phyloP scores from a whole-genome alignment of 2,888 invertebrate species.

The Scaptomyza polygonia region DNA sequence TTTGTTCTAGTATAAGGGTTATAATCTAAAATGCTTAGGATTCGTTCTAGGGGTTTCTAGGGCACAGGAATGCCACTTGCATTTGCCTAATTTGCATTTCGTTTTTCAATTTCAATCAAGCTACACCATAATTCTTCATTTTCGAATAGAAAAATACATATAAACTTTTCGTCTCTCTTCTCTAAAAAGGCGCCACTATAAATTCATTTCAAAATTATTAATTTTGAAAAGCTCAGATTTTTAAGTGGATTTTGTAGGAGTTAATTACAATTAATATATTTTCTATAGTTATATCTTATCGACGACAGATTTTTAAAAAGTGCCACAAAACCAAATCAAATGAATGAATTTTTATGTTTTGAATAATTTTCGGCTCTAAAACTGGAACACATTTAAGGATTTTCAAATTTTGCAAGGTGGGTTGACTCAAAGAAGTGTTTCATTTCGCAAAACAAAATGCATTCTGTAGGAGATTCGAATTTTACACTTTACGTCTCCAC shows the following conservation, averaged over 20 bases:
- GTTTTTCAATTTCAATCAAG: slow-evolving; percentile 6
- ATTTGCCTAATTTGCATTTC: slow-evolving; percentile 14
- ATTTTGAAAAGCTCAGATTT: slow-evolving; percentile 43
- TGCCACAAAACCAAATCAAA: slow-evolving; percentile 9
- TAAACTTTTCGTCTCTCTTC: slow-evolving; percentile 38
- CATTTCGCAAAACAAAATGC: slow-evolving; percentile 21
- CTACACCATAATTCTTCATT: slow-evolving; percentile 26
- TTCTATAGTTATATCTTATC: neutral
- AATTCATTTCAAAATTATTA: slow-evolving; percentile 37
- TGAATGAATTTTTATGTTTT: neutral
- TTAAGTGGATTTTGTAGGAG: neutral
- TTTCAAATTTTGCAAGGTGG: slow-evolving; percentile 65
- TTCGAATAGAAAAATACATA: slow-evolving; percentile 68
- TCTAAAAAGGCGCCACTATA: slow-evolving; percentile 3
- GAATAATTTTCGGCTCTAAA: slow-evolving; percentile 27
- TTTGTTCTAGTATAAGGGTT: slow-evolving; percentile 18
- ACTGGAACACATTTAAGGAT: slow-evolving; percentile 70
- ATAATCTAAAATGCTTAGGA: slow-evolving; percentile 15
- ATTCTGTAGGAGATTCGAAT: slow-evolving; percentile 9
- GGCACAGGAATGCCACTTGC: slow-evolving; percentile 67
- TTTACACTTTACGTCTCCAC: slow-evolving; percentile 14
- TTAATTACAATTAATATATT: neutral
- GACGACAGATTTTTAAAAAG: slow-evolving; percentile 11
- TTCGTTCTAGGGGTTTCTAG: slow-evolving; percentile 27
- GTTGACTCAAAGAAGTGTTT: slow-evolving; percentile 32